Evolutionary conservation across 2,888 invertebrate genomes (phyloP), one percentile per base, ranked within the genome.

Genomic region (Acleris literana): DNA sequence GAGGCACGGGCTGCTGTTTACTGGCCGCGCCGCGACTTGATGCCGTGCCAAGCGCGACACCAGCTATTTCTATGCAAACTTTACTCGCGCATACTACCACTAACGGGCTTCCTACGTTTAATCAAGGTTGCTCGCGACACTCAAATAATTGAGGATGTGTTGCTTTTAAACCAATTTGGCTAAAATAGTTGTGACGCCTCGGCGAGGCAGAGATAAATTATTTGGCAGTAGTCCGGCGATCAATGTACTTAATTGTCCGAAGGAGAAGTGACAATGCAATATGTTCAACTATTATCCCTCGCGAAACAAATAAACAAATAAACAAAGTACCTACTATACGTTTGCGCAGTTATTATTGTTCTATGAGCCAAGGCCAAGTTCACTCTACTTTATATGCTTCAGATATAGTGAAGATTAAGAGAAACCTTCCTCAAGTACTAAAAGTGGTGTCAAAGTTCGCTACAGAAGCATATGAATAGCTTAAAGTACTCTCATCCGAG

Each of bases 21-120:
- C 81, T 74, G 76, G 76, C 71, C 73, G 68, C 71, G 77, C 73
- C 71, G 70, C 66, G 72, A 81, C 71, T 88, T 90, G 90, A 88
- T 74, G 79, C 73, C 70, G 83, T 90, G 91, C 91, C 91, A 90
- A 89, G 70, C 79, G 78, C 81, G 83, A 88, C 85, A 82, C 75
- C 72, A 73, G 83, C 83, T 90, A 90, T 89, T 90, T 89, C 84
- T 79, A 87, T 75, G 78, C 69, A 69, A 71, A 73, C 65, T 65
- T 65, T 56, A 66, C 55, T 61, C 56, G 44, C 61, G 18, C 62
- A 48, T 57, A 53, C 53, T 58, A 66, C 66, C 61, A 57, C 56
- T 56, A 63, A 63, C 55, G 49, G 60, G 44, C 56, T 53, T 57
- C 66, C 66, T 62, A 48, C 53, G 39, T 53, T 53, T 56, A 57